These are phyloP conservation scores for Nipponia nippon DNA, from an alignment of 2,113 vertebrate species.

Conservation along the genomic window DNA sequence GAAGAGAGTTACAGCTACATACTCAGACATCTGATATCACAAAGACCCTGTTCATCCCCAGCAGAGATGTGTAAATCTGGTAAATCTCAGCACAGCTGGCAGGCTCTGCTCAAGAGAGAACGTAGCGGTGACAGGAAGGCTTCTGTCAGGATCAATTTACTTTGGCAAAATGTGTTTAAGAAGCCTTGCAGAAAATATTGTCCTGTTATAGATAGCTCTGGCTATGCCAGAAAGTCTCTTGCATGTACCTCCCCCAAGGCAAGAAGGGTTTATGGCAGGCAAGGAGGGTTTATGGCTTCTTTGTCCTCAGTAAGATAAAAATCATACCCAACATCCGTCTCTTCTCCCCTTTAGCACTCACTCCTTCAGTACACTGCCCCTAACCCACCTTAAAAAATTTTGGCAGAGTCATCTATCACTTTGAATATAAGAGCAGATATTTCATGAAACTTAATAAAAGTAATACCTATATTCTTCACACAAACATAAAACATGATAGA, in stretches of 20 bases:
- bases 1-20: background rate
- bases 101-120: background rate
- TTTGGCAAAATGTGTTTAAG: background rate
- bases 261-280: constrained; percentile 3
- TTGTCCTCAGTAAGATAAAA: constrained; percentile 29
- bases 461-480: constrained; percentile 47
- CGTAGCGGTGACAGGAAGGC: background rate
- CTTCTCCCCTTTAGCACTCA: background rate
- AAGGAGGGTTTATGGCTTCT: background rate
- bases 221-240: background rate
- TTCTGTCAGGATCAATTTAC: constrained; percentile 28
- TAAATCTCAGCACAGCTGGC: constrained; percentile 2
- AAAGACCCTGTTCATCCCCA: background rate
- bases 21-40: background rate
- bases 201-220: background rate
- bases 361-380: background rate
- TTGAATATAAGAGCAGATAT: background rate
- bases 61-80: background rate
- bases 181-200: background rate
- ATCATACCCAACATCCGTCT: background rate
- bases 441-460: constrained; percentile 59
- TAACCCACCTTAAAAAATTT: background rate
- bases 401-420: background rate
- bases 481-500: constrained; percentile 54
- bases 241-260: background rate